Evolutionary conservation across 64 coral and sea anemone species (phyloP), one percentile per base, ranked within the genome.

Genomic region (Cladopsammia gracilis): DNA sequence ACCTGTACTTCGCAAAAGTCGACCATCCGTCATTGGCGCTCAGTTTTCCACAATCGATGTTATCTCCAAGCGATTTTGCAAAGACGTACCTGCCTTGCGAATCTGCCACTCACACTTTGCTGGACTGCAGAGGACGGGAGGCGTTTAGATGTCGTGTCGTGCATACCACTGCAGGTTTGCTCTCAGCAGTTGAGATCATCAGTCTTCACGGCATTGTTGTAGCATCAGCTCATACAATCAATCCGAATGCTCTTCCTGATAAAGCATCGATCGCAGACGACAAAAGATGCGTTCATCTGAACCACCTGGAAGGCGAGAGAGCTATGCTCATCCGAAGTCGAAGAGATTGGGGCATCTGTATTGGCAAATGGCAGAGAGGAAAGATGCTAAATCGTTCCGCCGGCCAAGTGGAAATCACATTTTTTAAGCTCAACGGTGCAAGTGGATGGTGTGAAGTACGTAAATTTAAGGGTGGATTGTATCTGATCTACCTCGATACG

Each of bases 291-390:
- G 78, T 58, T 26, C 46, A 61, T 56, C 72, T 85, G 10, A 58
- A 56, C 7, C 48, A 14, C 48, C 15, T 48, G 46, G 51, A 85
- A 11, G 43, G 48, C 50, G 78, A 92, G n/a, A 60, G 71, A 75
- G 79, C 90, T 19, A 92, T 92, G 79, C 23, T 92, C 47, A 85
- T 92, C 47, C 48, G 80, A 74, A 68, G 90, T 50, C 68, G 47
- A 68, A 59, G 75, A 5, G 90, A 92, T 53, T 92, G 90, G 90
- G 90, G 90, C 8, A 46, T 92, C 10, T 85, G 78, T 10, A 47
- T 75, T 25, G 90, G 69, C 19, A 70, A 74, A 24, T 84, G 71
- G 61, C 19, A 74, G 3, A 62, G 58, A 10, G 67, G 67, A 26
- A 54, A 25, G 0, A 48, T 62, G 44, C 74, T 83, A 23, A 77